Evolutionary conservation across 37 sponge, comb jelly and placozoan species (phyloP), one percentile per base, ranked within the genome.

Genomic region (Halichondria panicea): DNA sequence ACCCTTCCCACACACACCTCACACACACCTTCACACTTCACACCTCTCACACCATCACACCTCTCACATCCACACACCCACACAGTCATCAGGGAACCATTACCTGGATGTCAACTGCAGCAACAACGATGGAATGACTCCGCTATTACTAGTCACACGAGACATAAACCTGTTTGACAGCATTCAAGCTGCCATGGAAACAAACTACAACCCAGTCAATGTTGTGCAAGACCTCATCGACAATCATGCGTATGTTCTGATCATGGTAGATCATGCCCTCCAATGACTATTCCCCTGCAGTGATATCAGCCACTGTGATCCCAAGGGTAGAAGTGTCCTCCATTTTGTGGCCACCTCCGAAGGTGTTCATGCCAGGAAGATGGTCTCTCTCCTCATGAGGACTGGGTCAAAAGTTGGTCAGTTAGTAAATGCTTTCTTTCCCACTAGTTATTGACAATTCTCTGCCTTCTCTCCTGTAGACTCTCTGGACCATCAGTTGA

Each of bases 101-200:
- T 81, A 81, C 37, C 53, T 92, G 66, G 86, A 95, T 75, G 87
- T 95, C 70, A 92, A 95, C 63, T 80, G 87, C 42, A 54, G 57
- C 24, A 95, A 92, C 68, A 74, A 63, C 40, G 96, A 92, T 18
- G 82, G 83, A 15, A 33, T 88, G 53, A 95, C 96, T 50, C 96
- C 96, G 24, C 75, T 95, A 64, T 74, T 95, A n/a, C 66, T 95
- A 37, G 96, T 92, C 0, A 95, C 96, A 8, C 68, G 84, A 60
- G 96, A 95, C 68, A 77, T 88, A 9, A 28, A 45, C 27, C 45
- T 92, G 53, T 95, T 95, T 85, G 85, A 85, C 22, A 73, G 92
- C 67, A 87, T 93, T 43, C 82, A 90, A 34, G 56, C 22, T 57
- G 80, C 87, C 19, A 89, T 93, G 75, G 79, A 84, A 62, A 71